Conservation (phyloP, 2,113 vertebrate species). For the Brachionichthys hirsutus region DNA sequence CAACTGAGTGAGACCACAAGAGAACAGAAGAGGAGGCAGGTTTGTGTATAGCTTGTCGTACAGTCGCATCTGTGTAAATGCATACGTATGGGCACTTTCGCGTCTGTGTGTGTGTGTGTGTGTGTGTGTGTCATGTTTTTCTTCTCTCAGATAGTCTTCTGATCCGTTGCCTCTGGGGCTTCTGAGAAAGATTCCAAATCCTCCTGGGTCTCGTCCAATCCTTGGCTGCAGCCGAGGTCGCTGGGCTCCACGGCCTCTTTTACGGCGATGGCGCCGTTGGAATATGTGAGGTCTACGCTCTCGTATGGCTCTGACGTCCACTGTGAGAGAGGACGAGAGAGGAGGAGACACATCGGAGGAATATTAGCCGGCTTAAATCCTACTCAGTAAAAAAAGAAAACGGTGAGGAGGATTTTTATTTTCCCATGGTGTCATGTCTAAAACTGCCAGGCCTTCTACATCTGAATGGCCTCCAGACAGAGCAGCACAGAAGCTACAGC, state of each 20-base stretch:
- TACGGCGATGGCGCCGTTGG: conserved; percentile 42
- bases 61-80: too few species aligned
- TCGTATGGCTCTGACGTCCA: conserved; percentile 82
- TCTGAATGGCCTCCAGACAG: too few species aligned
- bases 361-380: background rate
- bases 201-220: conserved; percentile 71
- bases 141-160: conserved; percentile 66
- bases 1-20: conserved; percentile 67
- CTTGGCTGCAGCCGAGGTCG: conserved; percentile 59
- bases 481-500: too few species aligned
- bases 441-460: too few species aligned
- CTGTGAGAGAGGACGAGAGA: conserved; percentile 52
- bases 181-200: conserved; percentile 54
- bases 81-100: conserved; percentile 25
- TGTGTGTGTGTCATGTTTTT: conserved; percentile 7
- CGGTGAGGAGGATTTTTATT: too few species aligned
- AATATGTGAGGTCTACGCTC: conserved; percentile 67
- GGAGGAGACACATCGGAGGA: background rate
- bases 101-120: conserved; percentile 29
- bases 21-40: conserved; percentile 61
- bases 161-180: conserved; percentile 60
- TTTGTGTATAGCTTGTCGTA: conserved; percentile 49
- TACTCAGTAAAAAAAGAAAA: too few species aligned
- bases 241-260: conserved; percentile 56
- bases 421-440: too few species aligned